Base-by-base conservation (phyloP, 2,113 vertebrate species). In the Capreolus pygargus region DNA sequence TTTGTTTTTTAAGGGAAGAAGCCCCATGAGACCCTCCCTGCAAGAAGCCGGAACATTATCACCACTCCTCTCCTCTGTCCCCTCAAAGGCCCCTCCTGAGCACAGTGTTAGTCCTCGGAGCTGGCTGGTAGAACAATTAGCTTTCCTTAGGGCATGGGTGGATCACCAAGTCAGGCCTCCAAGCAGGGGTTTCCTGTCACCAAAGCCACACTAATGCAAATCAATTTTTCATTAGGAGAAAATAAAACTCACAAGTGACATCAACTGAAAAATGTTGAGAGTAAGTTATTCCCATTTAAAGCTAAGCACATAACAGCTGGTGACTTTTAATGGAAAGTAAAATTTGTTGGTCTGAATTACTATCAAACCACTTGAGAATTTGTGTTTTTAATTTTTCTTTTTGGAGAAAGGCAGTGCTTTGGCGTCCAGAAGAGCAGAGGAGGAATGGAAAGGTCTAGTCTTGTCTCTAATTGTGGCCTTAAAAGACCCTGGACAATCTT, bases 371-470 rank as follows among this genome's bases (percentile, higher is more conserved):
- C 97, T 98, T 64, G 88, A 98, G 95, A 97, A 94, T 96, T 98
- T 98, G 98, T 97, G 95, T 97, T 97, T 97, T 98, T 98, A 97
- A 98, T 98, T 98, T 98, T 98, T 97, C 93, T 91, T 98, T 98
- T 82, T 82, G 95, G 97, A 99, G 89, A 60, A 94, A 89, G 87
- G 76, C 61, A 67, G 54, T 12, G 15, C 74, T 96, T 96, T 8
- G 27, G 92, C 97, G 85, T 16, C 30, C 97, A 97, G 91, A 90
- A 92, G 91, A 94, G 57, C 67, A 97, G 96, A 98, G 79, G 98
- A 87, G 94, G 78, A 61, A 97, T 98, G 89, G 33, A 94, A 95
- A 98, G 97, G 84, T 96, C 82, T 97, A 94, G 50, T 90, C 97
- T 91, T 47, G 60, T 95, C 97, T 97, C 98, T 92, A 3, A 90